Base-by-base conservation (phyloP, 2,113 vertebrate genomes). In the Pedetes capensis region DNA sequence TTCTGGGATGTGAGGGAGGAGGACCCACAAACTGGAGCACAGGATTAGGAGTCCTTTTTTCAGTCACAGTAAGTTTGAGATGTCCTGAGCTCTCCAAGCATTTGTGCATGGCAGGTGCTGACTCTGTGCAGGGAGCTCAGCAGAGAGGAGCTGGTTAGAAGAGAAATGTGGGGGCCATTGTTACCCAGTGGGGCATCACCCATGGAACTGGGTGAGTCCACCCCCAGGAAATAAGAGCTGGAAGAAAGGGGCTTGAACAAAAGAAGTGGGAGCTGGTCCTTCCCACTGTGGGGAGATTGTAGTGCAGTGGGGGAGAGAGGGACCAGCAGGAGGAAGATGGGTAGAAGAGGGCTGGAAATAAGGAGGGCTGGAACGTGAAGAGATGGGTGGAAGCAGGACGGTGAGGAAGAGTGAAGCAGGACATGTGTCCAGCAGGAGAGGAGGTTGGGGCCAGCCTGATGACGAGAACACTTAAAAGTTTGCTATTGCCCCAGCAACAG, bases 321-420 rank as follows among this genome's bases (percentile, higher is more conserved):
- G 22, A 53, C 16, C 37, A 25, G n/a, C 12, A 5, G 0, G 2
- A 6, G 47, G 53, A 16, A 61, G 32, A 37, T 6, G 16, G 68
- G 71, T 42, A 2, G 42, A 27, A 39, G 53, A 51, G n/a, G 34
- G 69, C 27, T 57, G 59, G 14, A 55, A 63, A 23, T 8, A 55
- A 20, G 2, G 1, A 34, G 17, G 57, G 2, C 14, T 14, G 51
- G 47, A 44, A 49, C 61, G 53, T 23, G 49, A 22, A 61, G 71
- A 92, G 85, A 7, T 13, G 0, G 18, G 7, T 16, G 44, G 72
- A 18, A 44, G 11, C 7, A 51, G 74, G 18, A 11, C 61, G 51
- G 4, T 18, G 37, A 42, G 44, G 42, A 44, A 23, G 25, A 37
- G 69, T 23, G 12, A 34, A 71, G 16, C 20, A 51, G 23, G 75